Evolutionary conservation across 1,140 invertebrate species (phyloP).

Genomic region (Prorops nasuta): DNA sequence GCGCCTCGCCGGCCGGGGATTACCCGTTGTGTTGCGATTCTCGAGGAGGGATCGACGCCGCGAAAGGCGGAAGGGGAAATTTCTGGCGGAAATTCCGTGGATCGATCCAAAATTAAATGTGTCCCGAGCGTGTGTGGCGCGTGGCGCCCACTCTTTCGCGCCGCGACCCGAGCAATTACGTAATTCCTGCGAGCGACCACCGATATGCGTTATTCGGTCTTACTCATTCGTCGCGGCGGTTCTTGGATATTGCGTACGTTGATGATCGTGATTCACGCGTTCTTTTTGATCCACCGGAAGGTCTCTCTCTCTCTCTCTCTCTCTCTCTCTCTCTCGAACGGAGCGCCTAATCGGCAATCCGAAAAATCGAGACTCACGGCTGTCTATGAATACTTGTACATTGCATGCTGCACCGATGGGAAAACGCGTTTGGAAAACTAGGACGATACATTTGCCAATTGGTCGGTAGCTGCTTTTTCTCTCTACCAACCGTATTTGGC

Average conservation of each 20-base stretch:
- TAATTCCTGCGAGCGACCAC: constrained; percentile 1
- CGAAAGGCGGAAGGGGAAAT: not conserved
- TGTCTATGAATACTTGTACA: too few relatives aligned
- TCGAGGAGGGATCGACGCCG: too few relatives aligned
- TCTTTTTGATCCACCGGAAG: constrained; percentile 34
- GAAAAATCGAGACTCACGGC: too few relatives aligned
- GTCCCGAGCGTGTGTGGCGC: not conserved
- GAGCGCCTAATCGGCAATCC: too few relatives aligned
- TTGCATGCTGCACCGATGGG: too few relatives aligned
- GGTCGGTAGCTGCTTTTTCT: not conserved
- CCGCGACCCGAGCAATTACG: not conserved
- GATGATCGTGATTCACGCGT: constrained; percentile 39
- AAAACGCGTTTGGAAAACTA: too few relatives aligned
- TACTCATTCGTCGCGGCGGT: constrained; percentile 21
- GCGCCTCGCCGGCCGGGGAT: too few relatives aligned
- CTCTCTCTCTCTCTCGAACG: too few relatives aligned
- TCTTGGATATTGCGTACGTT: constrained; percentile 11
- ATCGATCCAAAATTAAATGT: not conserved
- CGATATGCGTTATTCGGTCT: constrained; percentile 9
- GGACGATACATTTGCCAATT: constrained; percentile 6
- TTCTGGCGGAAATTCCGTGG: not conserved
- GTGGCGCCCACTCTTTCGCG: not conserved
- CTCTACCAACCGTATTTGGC: not conserved
- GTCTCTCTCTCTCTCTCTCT: constrained; percentile 18
- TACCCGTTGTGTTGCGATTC: too few relatives aligned